Evolutionary conservation across 2,888 invertebrate species (phyloP).

Genomic region (Syrista parreyssii): DNA sequence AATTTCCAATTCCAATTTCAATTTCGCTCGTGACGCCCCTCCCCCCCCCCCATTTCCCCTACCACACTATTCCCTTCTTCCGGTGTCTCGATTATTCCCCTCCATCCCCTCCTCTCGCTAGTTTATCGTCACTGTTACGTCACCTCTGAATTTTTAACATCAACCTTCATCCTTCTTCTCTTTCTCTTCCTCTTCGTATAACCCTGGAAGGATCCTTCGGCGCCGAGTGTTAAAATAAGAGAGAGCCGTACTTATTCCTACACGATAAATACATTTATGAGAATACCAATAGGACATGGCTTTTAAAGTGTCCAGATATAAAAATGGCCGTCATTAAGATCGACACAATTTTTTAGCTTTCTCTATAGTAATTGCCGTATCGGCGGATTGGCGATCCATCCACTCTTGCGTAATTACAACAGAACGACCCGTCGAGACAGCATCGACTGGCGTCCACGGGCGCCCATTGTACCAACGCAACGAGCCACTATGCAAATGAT

Average conservation of each 20-base stretch:
- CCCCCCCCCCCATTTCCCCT: neutral
- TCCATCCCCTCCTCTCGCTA: neutral
- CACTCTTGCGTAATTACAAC: neutral
- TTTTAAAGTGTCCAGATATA: neutral
- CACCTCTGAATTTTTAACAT: neutral
- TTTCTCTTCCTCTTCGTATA: neutral
- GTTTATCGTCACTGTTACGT: neutral
- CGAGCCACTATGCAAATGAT: neutral
- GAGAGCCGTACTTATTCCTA: neutral
- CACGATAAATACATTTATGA: neutral
- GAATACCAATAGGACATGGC: neutral
- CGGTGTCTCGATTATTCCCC: conserved; percentile 26
- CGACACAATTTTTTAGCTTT: neutral
- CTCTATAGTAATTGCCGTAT: neutral
- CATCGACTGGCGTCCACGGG: neutral
- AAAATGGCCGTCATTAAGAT: neutral
- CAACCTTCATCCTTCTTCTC: neutral
- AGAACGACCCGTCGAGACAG: neutral
- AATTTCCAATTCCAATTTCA: conserved; percentile 46
- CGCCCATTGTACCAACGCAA: neutral
- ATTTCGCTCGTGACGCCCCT: conserved; percentile 26
- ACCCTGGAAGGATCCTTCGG: neutral
- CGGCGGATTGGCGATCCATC: neutral
- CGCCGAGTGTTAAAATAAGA: neutral
- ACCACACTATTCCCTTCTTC: neutral